Conservation (phyloP, 2,888 invertebrate genomes). For the Brachyptera putata region DNA sequence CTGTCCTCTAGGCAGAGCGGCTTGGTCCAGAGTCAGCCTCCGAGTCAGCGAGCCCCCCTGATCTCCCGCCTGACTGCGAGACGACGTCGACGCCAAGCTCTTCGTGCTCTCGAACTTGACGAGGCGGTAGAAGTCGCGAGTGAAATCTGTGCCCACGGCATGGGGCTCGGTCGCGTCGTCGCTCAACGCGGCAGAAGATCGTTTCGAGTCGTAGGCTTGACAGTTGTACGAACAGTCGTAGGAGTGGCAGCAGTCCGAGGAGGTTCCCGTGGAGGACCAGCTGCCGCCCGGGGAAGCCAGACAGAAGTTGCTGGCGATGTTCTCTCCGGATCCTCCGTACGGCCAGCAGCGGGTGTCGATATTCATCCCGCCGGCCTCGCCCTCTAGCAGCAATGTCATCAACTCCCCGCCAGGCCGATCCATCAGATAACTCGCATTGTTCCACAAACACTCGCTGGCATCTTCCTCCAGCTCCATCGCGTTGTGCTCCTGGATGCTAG, state of each 20-base stretch:
- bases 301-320: constrained; percentile 53
- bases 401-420: constrained; percentile 63
- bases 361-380: constrained; percentile 9
- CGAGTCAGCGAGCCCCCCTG: constrained; percentile 46
- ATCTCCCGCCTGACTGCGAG: constrained; percentile 57
- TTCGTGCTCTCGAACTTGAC: constrained; percentile 78
- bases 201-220: constrained; percentile 51
- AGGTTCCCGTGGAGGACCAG: constrained; percentile 53
- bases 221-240: constrained; percentile 36
- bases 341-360: constrained; percentile 25
- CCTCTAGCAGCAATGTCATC: constrained; percentile 38
- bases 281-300: constrained; percentile 56
- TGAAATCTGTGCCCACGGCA: constrained; percentile 68
- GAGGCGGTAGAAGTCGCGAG: constrained; percentile 72
- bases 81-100: constrained; percentile 70
- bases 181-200: constrained; percentile 63
- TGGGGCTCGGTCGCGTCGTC: constrained; percentile 48
- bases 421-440: constrained; percentile 66
- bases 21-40: constrained; percentile 6
- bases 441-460: constrained; percentile 69
- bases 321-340: constrained; percentile 25
- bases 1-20: constrained; percentile 44
- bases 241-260: constrained; percentile 33
- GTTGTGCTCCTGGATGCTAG: constrained; percentile 70
- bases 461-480: constrained; percentile 69